Evolutionary conservation across 2,113 vertebrate genomes (phyloP), one percentile per base, ranked within the genome.

Genomic region (Esox niger): DNA sequence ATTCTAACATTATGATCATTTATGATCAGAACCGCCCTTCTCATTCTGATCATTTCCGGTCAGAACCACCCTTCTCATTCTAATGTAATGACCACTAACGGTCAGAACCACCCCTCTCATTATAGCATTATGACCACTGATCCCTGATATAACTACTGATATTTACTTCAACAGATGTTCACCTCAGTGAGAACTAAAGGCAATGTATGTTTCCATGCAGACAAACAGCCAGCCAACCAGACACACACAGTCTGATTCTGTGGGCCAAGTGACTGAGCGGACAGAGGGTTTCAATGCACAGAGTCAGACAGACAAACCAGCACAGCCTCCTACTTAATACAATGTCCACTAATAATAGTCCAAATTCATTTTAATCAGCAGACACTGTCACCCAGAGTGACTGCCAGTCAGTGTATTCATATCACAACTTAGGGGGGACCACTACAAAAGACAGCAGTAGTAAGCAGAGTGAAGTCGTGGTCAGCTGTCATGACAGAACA

Each of bases 241-340:
- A 71, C 60, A 55, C 31, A 52, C 49, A 69, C 31, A 0, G 1
- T 65, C 68, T 69, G 67, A n/a, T 27, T 66, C 70, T 57, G 59
- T 79, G 72, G 82, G 77, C 70, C 76, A 57, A 78, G 61, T 69
- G 69, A 73, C 38, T 66, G 65, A 75, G 76, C 63, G 17, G 60
- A 74, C n/a, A 27, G 59, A 58, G 60, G 23, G 46, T 52, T 75
- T 81, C 75, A 86, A 15, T 25, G 2, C 52, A 15, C 25, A 66
- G 62, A 77, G 62, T 47, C 38, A 75, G 63, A 58, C 67, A 0
- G 2, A 70, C 43, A 56, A 61, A 61, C 47, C 66, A 68, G 49
- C n/a, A 20, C 17, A 20, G 5, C 3, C 3, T 6, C 7, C 4
- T 3, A 49, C 7, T 17, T 49, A 17, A 49, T 17, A 49, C 47